These are phyloP conservation scores for Actinia tenebrosa DNA, from an alignment of 64 coral and sea anemone genomes.

Conservation along the genomic window DNA sequence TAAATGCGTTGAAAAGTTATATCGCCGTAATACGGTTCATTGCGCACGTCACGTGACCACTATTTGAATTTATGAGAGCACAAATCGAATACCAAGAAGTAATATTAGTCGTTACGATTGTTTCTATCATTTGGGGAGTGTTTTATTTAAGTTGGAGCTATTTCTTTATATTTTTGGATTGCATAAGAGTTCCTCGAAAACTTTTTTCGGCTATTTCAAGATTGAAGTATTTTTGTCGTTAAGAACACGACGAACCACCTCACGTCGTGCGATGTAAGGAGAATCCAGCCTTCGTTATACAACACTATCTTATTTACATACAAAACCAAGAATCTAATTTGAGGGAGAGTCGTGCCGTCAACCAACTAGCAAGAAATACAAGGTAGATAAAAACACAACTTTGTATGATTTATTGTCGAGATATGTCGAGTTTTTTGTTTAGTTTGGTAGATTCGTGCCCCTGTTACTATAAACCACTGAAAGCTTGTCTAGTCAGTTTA, in stretches of 20 bases:
- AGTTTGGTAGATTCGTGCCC: neutral
- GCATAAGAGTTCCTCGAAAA: neutral
- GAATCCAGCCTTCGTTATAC: neutral
- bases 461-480: neutral
- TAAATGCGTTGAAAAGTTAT: neutral
- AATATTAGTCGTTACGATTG: neutral
- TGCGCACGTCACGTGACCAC: neutral
- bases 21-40: neutral
- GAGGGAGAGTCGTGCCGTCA: neutral
- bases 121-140: neutral
- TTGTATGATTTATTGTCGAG: neutral
- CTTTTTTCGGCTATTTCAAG: neutral
- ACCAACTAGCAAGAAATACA: neutral
- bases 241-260: neutral
- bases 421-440: neutral
- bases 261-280: neutral
- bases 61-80: neutral
- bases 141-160: neutral
- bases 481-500: neutral
- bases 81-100: neutral
- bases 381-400: neutral
- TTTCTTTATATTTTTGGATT: neutral
- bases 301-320: neutral
- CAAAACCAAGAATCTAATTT: neutral
- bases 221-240: neutral